Base-by-base conservation (phyloP, 1,140 invertebrate genomes). In the Caenorhabditis tropicalis region DNA sequence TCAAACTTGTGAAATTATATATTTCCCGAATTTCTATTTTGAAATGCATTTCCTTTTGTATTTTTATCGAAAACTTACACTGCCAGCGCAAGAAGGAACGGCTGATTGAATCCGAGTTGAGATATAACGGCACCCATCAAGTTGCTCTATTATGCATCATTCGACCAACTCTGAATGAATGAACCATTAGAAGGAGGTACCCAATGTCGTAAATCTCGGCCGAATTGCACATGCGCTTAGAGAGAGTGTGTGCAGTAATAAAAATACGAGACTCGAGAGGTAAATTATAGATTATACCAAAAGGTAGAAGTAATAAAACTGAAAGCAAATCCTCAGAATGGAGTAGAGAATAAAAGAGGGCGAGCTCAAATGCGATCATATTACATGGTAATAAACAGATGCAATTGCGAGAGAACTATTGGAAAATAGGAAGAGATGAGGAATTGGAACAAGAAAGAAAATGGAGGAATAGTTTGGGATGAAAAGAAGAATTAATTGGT, bases 71-170 rank as follows among this genome's bases (percentile, higher is more conserved):
- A 29, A 74, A 74, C 65, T 74, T 74, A 74, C 65, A 74, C n/a
- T 10, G 65, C 65, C 36, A 74, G 36, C n/a, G 65, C 65, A 10
- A 74, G 36, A 43, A 74, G 24, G 36, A 74, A 74, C 65, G 65
- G 65, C 36, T 74, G 65, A 31, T 74, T 74, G 15, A 74, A 74
- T 74, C 65, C 65, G 65, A 74, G 65, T 21, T 74, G 65, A 43
- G 65, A 74, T 43, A 74, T 74, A 74, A 74, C 65, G 65, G 65
- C 65, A 43, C 65, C 65, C 65, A 74, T 74, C 65, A 74, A 74
- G 65, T 43, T 74, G 65, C 19, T 74, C 29, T 74, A 43, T 74
- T 74, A 74, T 74, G 65, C 65, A 74, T 74, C 65, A 74, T 74
- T 74, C 65, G n/a, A 43, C 36, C 33, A 39, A 74, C 6, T 74